A percentile compares a stretch with the other conserved stretches of the same genome.
Conservation (phyloP, 2,888 invertebrate genomes). For the Resseliella maxima region DNA sequence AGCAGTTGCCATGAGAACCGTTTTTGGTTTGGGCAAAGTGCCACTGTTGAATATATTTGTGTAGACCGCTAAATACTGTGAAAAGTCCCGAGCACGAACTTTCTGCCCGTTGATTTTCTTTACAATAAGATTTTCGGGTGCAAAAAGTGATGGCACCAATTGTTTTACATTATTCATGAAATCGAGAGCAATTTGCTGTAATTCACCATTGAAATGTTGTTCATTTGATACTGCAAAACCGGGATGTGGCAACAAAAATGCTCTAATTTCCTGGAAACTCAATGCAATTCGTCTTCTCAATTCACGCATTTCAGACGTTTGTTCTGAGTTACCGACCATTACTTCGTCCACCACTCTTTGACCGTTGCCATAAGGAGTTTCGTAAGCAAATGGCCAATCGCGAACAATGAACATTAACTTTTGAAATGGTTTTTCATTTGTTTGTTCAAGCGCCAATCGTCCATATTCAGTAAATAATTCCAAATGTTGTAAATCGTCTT, state of each 20-base stretch:
- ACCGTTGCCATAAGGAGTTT: slow-evolving; percentile 45
- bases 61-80: not conserved
- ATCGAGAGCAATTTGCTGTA: slow-evolving; percentile 51
- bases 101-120: slow-evolving; percentile 24
- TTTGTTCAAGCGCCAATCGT: slow-evolving; percentile 30
- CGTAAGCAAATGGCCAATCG: slow-evolving; percentile 54
- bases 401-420: slow-evolving; percentile 47
- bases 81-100: not conserved
- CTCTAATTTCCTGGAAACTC: slow-evolving; percentile 19
- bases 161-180: slow-evolving; percentile 39
- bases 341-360: not conserved
- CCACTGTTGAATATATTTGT: not conserved
- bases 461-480: slow-evolving; percentile 54
- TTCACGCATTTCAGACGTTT: not conserved
- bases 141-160: slow-evolving; percentile 51
- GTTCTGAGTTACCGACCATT: too few species aligned
- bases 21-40: not conserved
- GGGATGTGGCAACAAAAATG: slow-evolving; percentile 57
- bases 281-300: not conserved
- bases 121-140: slow-evolving; percentile 12
- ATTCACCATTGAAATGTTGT: not conserved
- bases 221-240: slow-evolving; percentile 49
- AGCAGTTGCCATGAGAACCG: not conserved
- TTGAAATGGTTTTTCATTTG: slow-evolving; percentile 54
- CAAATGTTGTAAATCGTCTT: slow-evolving; percentile 51